phyloP scores from a whole-genome alignment of 1,140 invertebrate genomes.

The Magallana angulata region DNA sequence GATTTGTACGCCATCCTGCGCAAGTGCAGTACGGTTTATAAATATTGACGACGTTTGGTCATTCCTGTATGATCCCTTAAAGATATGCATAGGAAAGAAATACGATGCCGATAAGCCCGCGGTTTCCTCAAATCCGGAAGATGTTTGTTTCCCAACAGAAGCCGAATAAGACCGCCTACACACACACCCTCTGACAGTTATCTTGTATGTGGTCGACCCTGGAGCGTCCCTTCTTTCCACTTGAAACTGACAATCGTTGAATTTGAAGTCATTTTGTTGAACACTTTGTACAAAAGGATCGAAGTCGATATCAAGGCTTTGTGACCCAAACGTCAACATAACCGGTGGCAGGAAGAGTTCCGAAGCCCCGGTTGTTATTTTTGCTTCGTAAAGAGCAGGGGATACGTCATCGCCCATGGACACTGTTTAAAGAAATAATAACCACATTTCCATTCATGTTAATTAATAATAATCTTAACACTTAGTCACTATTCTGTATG shows the following conservation, averaged over 20 bases:
- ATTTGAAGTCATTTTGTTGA: not conserved
- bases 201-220: not conserved
- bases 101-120: not conserved
- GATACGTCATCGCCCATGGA: not conserved
- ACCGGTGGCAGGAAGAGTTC: not conserved
- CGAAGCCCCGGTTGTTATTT: not conserved
- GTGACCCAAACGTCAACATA: not conserved
- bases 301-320: not conserved
- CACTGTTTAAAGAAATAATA: not conserved
- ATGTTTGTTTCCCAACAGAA: not conserved
- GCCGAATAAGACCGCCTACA: not conserved
- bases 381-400: not conserved
- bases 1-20: not conserved
- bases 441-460: not conserved
- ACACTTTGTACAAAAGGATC: not conserved
- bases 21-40: not conserved
- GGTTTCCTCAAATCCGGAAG: not conserved
- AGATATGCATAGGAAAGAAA: not conserved
- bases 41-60: not conserved
- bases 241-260: slow-evolving; percentile 19
- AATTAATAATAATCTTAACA: not conserved
- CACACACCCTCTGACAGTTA: not conserved
- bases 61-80: not conserved
- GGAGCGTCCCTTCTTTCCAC: not conserved
- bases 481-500: not conserved